Conservation (phyloP, 2,888 invertebrate genomes). For the Scelioninae gen. 1 region DNA sequence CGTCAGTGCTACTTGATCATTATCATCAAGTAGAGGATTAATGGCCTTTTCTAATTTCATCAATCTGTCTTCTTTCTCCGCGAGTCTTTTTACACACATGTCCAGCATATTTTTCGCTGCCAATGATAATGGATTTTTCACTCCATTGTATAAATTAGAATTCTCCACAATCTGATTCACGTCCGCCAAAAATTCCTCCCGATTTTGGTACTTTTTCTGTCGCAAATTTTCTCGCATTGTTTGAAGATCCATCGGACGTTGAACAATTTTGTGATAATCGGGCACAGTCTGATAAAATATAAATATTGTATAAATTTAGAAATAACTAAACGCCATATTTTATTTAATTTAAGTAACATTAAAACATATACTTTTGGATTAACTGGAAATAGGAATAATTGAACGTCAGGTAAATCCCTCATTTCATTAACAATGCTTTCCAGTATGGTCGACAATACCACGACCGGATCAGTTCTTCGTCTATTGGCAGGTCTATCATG, state of each 20-base stretch:
- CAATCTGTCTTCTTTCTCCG: constrained; percentile 96
- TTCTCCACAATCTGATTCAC: constrained; percentile 98
- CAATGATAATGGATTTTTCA: constrained; percentile 92
- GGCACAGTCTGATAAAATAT: constrained; percentile 88
- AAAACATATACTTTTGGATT: constrained; percentile 90
- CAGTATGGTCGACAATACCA: constrained; percentile 95
- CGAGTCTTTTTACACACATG: constrained; percentile 93
- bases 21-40: constrained; percentile 98
- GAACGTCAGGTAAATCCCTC: constrained; percentile 95
- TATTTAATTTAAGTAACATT: not conserved
- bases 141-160: constrained; percentile 95
- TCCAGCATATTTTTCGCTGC: constrained; percentile 95
- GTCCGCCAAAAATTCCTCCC: constrained; percentile 98
- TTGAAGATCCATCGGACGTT: constrained; percentile 98
- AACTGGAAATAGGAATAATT: constrained; percentile 97
- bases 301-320: not conserved
- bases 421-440: constrained; percentile 97
- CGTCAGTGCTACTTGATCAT: constrained; percentile 98
- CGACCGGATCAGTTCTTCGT: constrained; percentile 97
- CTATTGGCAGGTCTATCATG: constrained; percentile 94
- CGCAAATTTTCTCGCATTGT: constrained; percentile 95
- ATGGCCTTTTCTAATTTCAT: constrained; percentile 99
- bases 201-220: constrained; percentile 95
- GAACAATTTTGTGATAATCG: constrained; percentile 96
- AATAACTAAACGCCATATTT: not conserved